phyloP scores from a whole-genome alignment of 1,140 invertebrate genomes.

The Holcopasites calliopsidis region DNA sequence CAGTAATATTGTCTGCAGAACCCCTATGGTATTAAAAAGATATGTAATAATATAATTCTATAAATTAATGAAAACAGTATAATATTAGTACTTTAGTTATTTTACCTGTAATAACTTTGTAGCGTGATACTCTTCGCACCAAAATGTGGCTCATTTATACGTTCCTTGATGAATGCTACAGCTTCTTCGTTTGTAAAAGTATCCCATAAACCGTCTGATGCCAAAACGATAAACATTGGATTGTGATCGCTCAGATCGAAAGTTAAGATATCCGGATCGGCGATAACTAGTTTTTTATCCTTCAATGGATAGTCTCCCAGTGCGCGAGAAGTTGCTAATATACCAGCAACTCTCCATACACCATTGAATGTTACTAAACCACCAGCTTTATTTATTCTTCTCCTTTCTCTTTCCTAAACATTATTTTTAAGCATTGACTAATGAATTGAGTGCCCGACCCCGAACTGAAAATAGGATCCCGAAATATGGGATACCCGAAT shows the following conservation, averaged over 20 bases:
- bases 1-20: constrained; percentile 97
- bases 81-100: background rate
- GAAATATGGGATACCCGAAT: too few relatives aligned
- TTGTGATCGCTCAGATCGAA: constrained; percentile 92
- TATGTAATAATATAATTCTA: constrained; percentile 25
- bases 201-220: constrained; percentile 98
- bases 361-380: constrained; percentile 97
- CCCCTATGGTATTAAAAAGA: constrained; percentile 81
- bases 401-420: constrained; percentile 89
- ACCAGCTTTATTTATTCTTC: constrained; percentile 93
- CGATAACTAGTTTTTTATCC: constrained; percentile 95
- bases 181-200: constrained; percentile 97
- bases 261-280: constrained; percentile 96
- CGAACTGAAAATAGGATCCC: too few relatives aligned
- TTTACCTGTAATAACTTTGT: constrained; percentile 89
- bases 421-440: constrained; percentile 16
- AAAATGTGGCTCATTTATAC: constrained; percentile 90
- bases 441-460: too few relatives aligned
- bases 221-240: constrained; percentile 94
- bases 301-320: constrained; percentile 97
- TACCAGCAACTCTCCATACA: constrained; percentile 97
- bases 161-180: constrained; percentile 90
- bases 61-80: background rate
- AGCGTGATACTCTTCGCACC: constrained; percentile 94
- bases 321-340: constrained; percentile 96